These are phyloP conservation scores for Drosophila algonquin DNA, from an alignment of 2,888 invertebrate species.

Conservation along the genomic window DNA sequence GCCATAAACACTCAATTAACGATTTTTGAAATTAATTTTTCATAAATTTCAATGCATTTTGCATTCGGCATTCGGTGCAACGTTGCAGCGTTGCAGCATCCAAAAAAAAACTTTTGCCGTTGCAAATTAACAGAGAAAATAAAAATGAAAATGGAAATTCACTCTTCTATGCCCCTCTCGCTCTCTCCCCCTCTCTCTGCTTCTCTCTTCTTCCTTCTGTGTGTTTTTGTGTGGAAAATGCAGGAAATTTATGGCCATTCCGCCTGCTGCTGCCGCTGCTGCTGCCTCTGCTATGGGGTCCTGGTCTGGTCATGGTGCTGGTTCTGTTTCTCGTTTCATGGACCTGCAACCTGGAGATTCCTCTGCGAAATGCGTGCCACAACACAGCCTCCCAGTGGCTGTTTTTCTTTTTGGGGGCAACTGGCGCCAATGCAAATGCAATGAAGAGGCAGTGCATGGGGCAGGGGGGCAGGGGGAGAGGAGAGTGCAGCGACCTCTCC, in stretches of 20 bases:
- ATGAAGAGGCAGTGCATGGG: slow-evolving; percentile 17
- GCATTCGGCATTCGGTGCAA: slow-evolving; percentile 52
- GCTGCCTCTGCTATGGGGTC: too few relatives aligned
- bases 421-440: slow-evolving; percentile 64
- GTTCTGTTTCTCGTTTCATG: slow-evolving; percentile 32
- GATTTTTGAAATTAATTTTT: slow-evolving; percentile 81
- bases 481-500: slow-evolving; percentile 37
- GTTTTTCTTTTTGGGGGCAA: slow-evolving; percentile 27
- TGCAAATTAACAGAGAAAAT: slow-evolving; percentile 70
- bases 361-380: slow-evolving; percentile 48
- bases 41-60: slow-evolving; percentile 68
- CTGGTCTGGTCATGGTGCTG: slow-evolving; percentile 11
- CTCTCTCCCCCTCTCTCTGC: slow-evolving; percentile 3
- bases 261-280: slow-evolving; percentile 15
- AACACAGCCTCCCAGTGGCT: slow-evolving; percentile 27
- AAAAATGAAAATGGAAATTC: slow-evolving; percentile 59
- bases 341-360: slow-evolving; percentile 39
- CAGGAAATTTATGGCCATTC: slow-evolving; percentile 67
- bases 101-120: slow-evolving; percentile 16
- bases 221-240: slow-evolving; percentile 67
- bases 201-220: slow-evolving; percentile 12
- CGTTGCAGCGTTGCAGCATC: too few relatives aligned
- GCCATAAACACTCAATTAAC: slow-evolving; percentile 83
- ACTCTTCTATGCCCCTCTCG: background rate
- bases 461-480: slow-evolving; percentile 4